Base-by-base conservation (phyloP, 2,113 vertebrate species). In the Grammomys dolichurus region DNA sequence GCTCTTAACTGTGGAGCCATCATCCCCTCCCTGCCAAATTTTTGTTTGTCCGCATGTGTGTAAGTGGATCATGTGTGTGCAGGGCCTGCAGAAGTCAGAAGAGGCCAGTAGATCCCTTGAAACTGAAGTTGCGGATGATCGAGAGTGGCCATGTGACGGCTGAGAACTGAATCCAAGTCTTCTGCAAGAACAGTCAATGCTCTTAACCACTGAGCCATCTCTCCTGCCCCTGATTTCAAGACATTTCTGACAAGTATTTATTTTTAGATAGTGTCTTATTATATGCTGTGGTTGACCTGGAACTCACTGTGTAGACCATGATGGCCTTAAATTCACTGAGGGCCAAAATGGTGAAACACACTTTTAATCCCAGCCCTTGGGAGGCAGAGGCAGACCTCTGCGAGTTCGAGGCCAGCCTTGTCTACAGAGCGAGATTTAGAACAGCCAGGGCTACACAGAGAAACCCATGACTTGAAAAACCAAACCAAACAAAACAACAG, bases 191-290 rank as follows among this genome's bases (percentile, higher is more conserved):
- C 10, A 81, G 78, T 54, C 54, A n/a, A 5, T 26, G 54, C 54
- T 56, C 77, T 24, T n/a, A 58, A 81, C 54, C 54, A 24, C 33
- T 14, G 36, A 58, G 36, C 78, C 36, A n/a, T 3, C 20, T 58
- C 36, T 81, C 78, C 54, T 24, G 36, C 22, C 20, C 20, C 54
- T 26, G 36, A 40, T 51, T 48, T 51, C 54, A 58, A 58, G 78
- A 58, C 54, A 24, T 58, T 75, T 81, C 51, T 80, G 77, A 80
- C 56, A 56, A 56, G 12, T 80, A 58, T 24, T 84, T 87, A 20
- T 28, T 63, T 94, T 93, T 89, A 82, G 77, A 81, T 78, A 89
- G 51, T 65, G 78, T 65, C 60, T 40, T 82, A 26, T n/a, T 16
- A n/a, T 85, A 2, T 81, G 22, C 54, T 75, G 3, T 43, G 22